Percentiles rank a stretch among this genome's conserved stretches.
These are phyloP conservation scores for Mantis religiosa DNA, from an alignment of 2,888 invertebrate genomes.

Conservation along the genomic window DNA sequence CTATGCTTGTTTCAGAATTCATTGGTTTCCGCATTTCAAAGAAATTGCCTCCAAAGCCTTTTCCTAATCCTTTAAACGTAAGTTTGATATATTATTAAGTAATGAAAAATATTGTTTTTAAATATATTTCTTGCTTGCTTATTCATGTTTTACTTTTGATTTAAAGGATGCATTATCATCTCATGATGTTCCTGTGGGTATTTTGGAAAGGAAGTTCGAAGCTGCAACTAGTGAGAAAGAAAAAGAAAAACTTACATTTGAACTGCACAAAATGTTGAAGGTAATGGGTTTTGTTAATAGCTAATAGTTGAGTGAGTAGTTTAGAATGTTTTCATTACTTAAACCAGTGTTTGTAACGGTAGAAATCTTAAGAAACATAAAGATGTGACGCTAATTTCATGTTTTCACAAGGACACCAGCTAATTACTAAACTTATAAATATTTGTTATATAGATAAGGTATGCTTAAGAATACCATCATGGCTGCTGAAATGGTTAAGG, in stretches of 20 bases:
- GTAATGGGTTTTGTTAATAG: conserved; percentile 32
- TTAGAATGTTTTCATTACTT: too few relatives aligned
- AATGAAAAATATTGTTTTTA: background rate
- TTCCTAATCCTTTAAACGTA: background rate
- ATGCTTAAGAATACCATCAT: too few relatives aligned
- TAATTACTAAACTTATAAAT: too few relatives aligned
- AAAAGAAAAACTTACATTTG: conserved; percentile 33
- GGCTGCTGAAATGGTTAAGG: too few relatives aligned
- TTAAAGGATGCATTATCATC: conserved; percentile 42
- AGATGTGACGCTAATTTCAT: too few relatives aligned
- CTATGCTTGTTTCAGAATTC: conserved; percentile 37
- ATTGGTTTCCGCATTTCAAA: conserved; percentile 33
- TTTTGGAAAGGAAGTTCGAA: conserved; percentile 40
- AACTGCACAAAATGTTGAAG: conserved; percentile 37
- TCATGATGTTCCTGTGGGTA: conserved; percentile 44
- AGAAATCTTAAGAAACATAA: too few relatives aligned
- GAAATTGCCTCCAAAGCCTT: background rate
- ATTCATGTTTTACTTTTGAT: background rate
- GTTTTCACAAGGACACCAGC: too few relatives aligned
- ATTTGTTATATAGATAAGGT: too few relatives aligned
- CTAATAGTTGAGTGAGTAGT: background rate
- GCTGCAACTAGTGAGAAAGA: conserved; percentile 35
- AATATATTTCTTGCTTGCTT: background rate
- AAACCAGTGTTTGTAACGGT: too few relatives aligned
- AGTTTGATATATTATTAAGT: background rate